These are phyloP conservation scores for Myotis brandtii DNA, from an alignment of 2,113 vertebrate genomes.

Conservation along the genomic window DNA sequence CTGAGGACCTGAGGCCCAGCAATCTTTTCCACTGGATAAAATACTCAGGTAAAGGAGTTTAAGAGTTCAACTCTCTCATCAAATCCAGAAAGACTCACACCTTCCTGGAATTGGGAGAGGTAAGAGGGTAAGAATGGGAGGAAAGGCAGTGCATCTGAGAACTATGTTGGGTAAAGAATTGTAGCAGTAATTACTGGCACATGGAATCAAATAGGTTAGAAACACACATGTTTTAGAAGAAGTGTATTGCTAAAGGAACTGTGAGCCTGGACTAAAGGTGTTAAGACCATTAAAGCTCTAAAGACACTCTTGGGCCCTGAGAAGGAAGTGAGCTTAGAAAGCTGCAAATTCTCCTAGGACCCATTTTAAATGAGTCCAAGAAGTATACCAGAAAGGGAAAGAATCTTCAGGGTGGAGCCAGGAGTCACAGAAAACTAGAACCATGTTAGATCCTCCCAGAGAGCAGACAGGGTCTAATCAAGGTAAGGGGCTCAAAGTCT, in stretches of 20 bases:
- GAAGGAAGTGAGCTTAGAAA: not conserved
- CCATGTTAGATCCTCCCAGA: not conserved
- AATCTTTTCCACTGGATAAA: not conserved
- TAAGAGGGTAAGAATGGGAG: not conserved
- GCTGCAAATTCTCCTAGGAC: not conserved
- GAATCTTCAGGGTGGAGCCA: not conserved
- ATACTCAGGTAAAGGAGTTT: not conserved
- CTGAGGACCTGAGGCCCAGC: not conserved
- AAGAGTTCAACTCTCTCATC: not conserved
- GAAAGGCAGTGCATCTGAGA: not conserved
- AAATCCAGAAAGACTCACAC: not conserved
- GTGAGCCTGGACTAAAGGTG: not conserved
- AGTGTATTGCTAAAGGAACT: not conserved
- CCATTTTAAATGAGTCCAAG: not conserved
- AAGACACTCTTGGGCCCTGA: not conserved
- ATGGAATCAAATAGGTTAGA: not conserved
- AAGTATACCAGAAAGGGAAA: not conserved
- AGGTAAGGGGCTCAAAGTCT: not conserved
- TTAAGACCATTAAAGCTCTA: not conserved
- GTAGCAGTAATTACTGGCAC: not conserved
- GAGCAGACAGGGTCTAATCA: not conserved
- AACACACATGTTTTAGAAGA: not conserved
- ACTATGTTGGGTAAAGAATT: not conserved
- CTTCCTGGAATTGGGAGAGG: not conserved
- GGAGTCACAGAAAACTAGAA: not conserved